Evolutionary conservation across 2,888 invertebrate genomes (phyloP).

Genomic region (Polydrusus cervinus): DNA sequence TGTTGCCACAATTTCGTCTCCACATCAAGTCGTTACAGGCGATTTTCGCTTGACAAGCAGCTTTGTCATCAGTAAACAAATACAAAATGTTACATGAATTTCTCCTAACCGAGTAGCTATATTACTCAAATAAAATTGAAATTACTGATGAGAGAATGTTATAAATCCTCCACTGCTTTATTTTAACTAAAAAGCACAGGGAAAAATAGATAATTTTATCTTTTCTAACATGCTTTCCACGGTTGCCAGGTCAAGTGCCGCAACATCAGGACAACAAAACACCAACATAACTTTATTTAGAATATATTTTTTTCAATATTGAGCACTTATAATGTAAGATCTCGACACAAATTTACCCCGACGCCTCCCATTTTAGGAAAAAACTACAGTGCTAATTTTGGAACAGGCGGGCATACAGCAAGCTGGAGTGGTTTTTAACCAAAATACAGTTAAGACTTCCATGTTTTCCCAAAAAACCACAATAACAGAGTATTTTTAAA

Average conservation of each 20-base stretch:
- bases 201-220: slow-evolving; percentile 25
- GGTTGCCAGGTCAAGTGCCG: slow-evolving; percentile 72
- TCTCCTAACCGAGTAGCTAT: slow-evolving; percentile 58
- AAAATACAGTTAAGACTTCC: slow-evolving; percentile 52
- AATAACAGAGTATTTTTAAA: slow-evolving; percentile 49
- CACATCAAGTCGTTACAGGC: slow-evolving; percentile 67
- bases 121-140: slow-evolving; percentile 38
- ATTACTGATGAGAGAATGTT: slow-evolving; percentile 17
- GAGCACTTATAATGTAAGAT: slow-evolving; percentile 33
- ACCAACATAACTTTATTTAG: slow-evolving; percentile 67
- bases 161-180: neutral
- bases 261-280: slow-evolving; percentile 71
- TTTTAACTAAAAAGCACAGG: slow-evolving; percentile 3
- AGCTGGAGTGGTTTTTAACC: slow-evolving; percentile 51
- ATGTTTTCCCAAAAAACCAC: slow-evolving; percentile 42
- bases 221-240: slow-evolving; percentile 67
- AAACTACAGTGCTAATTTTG: slow-evolving; percentile 67
- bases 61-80: slow-evolving; percentile 77
- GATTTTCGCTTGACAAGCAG: slow-evolving; percentile 67
- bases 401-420: slow-evolving; percentile 59
- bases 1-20: slow-evolving; percentile 75
- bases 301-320: slow-evolving; percentile 59
- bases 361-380: slow-evolving; percentile 66
- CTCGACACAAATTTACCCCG: neutral
- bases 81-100: slow-evolving; percentile 68